These are phyloP conservation scores for Ypsolopha sequella DNA, from an alignment of 2,888 invertebrate genomes.

Conservation along the genomic window DNA sequence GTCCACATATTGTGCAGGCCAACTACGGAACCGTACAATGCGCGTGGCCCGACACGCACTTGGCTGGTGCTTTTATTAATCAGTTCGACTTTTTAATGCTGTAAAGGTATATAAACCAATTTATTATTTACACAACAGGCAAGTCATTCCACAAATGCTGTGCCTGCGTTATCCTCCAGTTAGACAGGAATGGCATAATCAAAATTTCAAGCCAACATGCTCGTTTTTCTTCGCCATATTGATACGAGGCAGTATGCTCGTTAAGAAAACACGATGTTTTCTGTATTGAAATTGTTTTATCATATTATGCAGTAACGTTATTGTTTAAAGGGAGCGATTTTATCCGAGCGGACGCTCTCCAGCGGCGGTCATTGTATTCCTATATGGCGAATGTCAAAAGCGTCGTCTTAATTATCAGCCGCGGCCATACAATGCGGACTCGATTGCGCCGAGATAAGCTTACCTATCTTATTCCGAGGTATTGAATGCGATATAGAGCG, in stretches of 20 bases:
- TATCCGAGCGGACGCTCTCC: constrained; percentile 52
- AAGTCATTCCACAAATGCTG: too few species aligned
- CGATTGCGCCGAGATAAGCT: constrained; percentile 67
- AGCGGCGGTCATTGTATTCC: constrained; percentile 69
- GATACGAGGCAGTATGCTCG: constrained; percentile 27
- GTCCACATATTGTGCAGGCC: too few species aligned
- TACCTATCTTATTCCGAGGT: constrained; percentile 42
- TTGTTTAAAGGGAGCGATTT: constrained; percentile 63
- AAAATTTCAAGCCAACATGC: neutral
- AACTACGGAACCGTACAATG: too few species aligned
- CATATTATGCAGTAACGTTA: constrained; percentile 57
- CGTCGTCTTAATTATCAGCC: constrained; percentile 70
- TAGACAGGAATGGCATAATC: neutral
- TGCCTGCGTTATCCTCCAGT: too few species aligned
- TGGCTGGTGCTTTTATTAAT: too few species aligned
- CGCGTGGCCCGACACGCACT: too few species aligned
- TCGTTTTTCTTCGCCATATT: constrained; percentile 1
- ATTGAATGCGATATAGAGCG: constrained; percentile 50
- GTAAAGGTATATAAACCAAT: too few species aligned
- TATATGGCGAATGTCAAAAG: constrained; percentile 71
- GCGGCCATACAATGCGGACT: constrained; percentile 64
- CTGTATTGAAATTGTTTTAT: constrained; percentile 64
- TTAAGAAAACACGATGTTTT: constrained; percentile 61
- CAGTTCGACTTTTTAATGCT: too few species aligned
- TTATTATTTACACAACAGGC: too few species aligned